Conservation (phyloP, 2,113 vertebrate species). For the Lepus europaeus region DNA sequence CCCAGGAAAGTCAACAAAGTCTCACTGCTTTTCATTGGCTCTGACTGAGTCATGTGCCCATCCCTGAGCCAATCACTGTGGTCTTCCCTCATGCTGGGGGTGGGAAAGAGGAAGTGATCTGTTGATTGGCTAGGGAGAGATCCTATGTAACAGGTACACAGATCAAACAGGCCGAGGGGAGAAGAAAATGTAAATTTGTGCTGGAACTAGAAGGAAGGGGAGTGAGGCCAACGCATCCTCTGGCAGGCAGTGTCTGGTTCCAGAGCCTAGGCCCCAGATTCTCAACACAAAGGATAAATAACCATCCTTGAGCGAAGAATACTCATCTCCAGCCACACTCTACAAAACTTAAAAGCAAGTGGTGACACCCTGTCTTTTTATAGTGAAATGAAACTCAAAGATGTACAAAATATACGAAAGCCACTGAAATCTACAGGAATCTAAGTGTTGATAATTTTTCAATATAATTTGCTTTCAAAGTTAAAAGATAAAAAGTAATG, state of each 20-base stretch:
- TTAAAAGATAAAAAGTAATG: not conserved
- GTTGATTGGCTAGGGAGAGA: not conserved
- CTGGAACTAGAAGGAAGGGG: not conserved
- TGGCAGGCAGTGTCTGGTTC: not conserved
- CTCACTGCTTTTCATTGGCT: not conserved
- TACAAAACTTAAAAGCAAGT: slow-evolving; percentile 44
- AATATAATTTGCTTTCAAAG: slow-evolving; percentile 42
- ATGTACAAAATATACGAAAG: slow-evolving; percentile 13
- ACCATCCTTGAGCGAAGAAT: slow-evolving; percentile 9
- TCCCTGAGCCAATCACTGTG: not conserved
- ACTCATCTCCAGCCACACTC: not conserved
- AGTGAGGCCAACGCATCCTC: not conserved
- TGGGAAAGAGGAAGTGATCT: not conserved
- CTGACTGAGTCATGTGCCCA: not conserved
- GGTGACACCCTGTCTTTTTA: not conserved
- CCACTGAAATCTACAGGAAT: not conserved
- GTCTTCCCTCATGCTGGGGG: not conserved
- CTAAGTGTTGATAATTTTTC: slow-evolving; percentile 50
- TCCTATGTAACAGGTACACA: not conserved
- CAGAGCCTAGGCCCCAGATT: not conserved
- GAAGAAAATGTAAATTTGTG: not conserved
- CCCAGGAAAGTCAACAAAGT: not conserved
- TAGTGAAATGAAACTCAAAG: slow-evolving; percentile 60
- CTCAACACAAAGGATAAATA: not conserved
- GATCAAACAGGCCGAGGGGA: not conserved